Percentiles rank a stretch among this genome's conserved stretches.
These are phyloP conservation scores for Gastrophryne carolinensis DNA, from an alignment of 2,797 vertebrate species.

Conservation along the genomic window DNA sequence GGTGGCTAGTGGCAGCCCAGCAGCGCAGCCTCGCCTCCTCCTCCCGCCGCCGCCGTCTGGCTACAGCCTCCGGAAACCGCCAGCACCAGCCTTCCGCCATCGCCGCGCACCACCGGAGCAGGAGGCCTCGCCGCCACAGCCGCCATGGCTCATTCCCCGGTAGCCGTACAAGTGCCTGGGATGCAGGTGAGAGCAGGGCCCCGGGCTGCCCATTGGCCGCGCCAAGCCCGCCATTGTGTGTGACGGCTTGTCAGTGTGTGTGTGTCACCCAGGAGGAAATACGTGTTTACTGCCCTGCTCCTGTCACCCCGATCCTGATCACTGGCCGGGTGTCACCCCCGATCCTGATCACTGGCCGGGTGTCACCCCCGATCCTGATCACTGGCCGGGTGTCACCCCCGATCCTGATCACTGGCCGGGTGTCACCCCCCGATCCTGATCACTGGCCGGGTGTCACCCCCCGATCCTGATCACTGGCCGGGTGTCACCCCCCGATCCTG, in stretches of 20 bases:
- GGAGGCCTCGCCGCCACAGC: conserved; percentile 56
- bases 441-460: too few species aligned
- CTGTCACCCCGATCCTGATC: neutral
- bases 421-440: too few species aligned
- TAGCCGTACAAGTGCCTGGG: conserved; percentile 75
- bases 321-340: too few species aligned
- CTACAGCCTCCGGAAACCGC: conserved; percentile 54
- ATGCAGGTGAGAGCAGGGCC: conserved; percentile 73
- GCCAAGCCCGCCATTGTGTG: neutral
- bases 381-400: too few species aligned
- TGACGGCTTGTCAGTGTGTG: neutral
- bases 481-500: too few species aligned
- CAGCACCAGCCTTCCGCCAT: neutral
- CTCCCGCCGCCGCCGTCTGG: conserved; percentile 47
- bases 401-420: too few species aligned
- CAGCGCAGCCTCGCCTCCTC: conserved; percentile 23
- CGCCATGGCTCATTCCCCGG: conserved; percentile 76
- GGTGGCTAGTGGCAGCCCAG: conserved; percentile 8
- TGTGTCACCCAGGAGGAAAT: neutral
- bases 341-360: too few species aligned
- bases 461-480: too few species aligned
- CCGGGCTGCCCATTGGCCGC: neutral
- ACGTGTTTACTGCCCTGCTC: neutral
- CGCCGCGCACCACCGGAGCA: conserved; percentile 28
- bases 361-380: too few species aligned